phyloP scores from a whole-genome alignment of 2,113 vertebrate genomes.

The Anthoscopus minutus region DNA sequence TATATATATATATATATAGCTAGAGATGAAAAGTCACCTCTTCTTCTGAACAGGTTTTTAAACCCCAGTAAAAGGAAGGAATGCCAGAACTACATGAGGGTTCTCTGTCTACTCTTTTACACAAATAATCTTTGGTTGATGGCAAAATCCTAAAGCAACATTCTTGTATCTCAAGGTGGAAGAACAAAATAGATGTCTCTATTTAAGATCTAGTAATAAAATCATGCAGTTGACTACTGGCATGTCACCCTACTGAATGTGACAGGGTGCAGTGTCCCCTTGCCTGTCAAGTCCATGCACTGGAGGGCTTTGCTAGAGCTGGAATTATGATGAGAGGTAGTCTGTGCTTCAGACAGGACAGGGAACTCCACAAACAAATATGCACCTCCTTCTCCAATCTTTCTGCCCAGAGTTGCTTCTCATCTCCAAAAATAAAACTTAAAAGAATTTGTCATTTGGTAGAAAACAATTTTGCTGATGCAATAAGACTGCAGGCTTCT shows the following conservation, averaged over 20 bases:
- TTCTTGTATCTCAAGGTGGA: neutral
- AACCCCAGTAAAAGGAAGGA: neutral
- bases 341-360: neutral
- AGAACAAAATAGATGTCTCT: neutral
- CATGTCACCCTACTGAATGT: too few species aligned
- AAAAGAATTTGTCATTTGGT: neutral
- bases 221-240: neutral
- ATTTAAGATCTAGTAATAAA: neutral
- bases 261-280: neutral
- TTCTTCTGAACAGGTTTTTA: neutral
- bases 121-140: neutral
- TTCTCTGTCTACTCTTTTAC: neutral
- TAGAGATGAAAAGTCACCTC: neutral
- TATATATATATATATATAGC: fast-evolving
- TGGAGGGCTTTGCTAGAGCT: neutral
- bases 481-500: neutral
- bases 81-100: neutral
- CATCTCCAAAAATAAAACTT: neutral
- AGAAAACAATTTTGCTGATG: neutral
- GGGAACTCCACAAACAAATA: neutral
- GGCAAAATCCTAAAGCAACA: neutral
- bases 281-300: neutral
- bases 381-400: neutral
- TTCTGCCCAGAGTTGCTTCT: neutral
- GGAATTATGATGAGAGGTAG: neutral